phyloP scores from a whole-genome alignment of 2,888 invertebrate species.

The Beris chalybata region DNA sequence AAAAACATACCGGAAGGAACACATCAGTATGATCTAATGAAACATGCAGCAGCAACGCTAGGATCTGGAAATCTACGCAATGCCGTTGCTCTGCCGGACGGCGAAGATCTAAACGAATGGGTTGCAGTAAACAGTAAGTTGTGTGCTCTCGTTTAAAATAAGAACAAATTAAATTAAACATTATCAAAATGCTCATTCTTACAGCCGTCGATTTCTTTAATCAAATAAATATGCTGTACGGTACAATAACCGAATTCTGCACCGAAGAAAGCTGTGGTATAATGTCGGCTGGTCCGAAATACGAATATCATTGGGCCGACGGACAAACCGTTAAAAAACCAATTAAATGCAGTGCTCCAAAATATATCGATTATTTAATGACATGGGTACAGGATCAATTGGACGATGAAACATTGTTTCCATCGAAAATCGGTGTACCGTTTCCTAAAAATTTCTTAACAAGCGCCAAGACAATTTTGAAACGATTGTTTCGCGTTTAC shows the following conservation, averaged over 20 bases:
- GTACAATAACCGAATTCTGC: conserved; percentile 99
- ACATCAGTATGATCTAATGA: conserved; percentile 98
- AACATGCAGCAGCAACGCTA: conserved; percentile 97
- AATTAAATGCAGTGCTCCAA: conserved; percentile 97
- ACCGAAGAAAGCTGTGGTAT: conserved; percentile 96
- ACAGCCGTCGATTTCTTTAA: conserved; percentile 99
- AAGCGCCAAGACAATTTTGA: conserved; percentile 97
- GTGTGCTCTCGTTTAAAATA: too few relatives aligned
- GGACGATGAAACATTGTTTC: conserved; percentile 97
- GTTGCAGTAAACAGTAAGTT: conserved; percentile 97
- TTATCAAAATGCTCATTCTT: conserved; percentile 46
- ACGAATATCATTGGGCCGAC: conserved; percentile 99
- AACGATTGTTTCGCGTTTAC: conserved; percentile 96
- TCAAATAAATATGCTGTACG: conserved; percentile 99
- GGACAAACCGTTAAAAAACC: conserved; percentile 97
- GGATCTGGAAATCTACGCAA: conserved; percentile 95
- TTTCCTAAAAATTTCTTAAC: conserved; percentile 97
- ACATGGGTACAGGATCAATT: conserved; percentile 99
- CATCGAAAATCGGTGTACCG: conserved; percentile 98
- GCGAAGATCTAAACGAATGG: conserved; percentile 99
- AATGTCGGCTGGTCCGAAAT: conserved; percentile 99
- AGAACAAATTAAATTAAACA: background rate
- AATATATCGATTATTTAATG: conserved; percentile 99
- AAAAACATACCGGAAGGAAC: conserved; percentile 98
- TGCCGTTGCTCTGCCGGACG: conserved; percentile 96